phyloP scores from a whole-genome alignment of 2,113 vertebrate species.

The Bufo gargarizans region DNA sequence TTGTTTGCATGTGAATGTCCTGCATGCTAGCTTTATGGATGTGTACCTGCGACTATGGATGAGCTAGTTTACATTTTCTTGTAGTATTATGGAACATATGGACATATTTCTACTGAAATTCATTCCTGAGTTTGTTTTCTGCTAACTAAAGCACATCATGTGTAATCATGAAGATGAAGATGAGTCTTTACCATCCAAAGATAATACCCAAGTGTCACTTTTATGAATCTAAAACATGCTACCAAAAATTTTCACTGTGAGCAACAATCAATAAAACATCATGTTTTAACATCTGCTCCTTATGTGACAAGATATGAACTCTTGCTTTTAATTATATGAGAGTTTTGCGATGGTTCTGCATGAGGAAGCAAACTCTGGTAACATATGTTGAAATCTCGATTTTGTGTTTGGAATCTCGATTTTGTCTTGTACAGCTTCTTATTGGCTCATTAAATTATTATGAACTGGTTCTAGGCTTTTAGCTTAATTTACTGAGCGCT shows the following conservation, averaged over 20 bases:
- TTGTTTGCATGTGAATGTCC: too few species aligned
- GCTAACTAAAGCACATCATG: conserved; percentile 4
- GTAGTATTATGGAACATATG: background rate
- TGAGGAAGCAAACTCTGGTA: background rate
- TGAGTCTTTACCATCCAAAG: background rate
- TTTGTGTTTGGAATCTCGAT: conserved; percentile 30
- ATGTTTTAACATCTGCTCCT: conserved; percentile 15
- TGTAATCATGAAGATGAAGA: background rate
- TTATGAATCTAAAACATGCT: background rate
- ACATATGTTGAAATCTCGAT: conserved; percentile 24
- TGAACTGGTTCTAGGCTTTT: background rate
- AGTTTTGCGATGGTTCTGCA: background rate
- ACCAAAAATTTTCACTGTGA: background rate
- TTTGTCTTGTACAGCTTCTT: conserved; percentile 17
- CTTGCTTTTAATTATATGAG: conserved; percentile 5
- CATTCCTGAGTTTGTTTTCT: background rate
- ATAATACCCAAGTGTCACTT: background rate
- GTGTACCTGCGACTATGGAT: too few species aligned
- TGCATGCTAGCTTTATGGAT: too few species aligned
- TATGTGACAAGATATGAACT: conserved; percentile 6
- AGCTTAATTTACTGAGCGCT: background rate
- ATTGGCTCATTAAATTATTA: conserved; percentile 42
- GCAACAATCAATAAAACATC: background rate
- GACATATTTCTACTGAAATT: background rate
- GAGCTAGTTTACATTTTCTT: too few species aligned